Evolutionary conservation across 2,113 vertebrate species (phyloP).

Genomic region (Brienomyrus longianalis): DNA sequence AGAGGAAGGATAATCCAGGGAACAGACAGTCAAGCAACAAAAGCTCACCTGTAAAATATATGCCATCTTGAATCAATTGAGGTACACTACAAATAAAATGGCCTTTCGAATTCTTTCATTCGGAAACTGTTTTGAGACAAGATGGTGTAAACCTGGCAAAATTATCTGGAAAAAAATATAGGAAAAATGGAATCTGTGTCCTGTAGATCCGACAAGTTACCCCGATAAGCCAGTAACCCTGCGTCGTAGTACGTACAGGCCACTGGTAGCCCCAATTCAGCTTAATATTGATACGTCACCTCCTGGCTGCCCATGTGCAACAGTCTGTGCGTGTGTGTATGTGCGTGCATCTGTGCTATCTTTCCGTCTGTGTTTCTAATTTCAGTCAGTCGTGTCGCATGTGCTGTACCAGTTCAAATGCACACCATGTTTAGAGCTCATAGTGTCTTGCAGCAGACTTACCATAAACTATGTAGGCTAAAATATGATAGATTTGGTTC

Average conservation of each 20-base stretch:
- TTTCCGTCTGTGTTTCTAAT: not conserved
- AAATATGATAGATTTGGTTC: not conserved
- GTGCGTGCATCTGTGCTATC: not conserved
- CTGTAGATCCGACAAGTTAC: too few species aligned
- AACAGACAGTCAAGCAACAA: not conserved
- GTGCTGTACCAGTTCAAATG: not conserved
- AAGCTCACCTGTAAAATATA: not conserved
- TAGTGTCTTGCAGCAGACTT: not conserved
- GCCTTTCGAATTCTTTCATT: too few species aligned
- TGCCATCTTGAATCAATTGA: not conserved
- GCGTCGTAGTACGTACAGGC: too few species aligned
- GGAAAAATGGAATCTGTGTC: too few species aligned
- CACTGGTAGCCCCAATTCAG: too few species aligned
- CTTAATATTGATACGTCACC: not conserved
- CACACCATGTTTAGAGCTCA: not conserved
- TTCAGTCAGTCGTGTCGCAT: not conserved
- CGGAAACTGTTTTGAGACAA: too few species aligned
- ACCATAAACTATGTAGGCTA: not conserved
- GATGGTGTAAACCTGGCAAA: too few species aligned
- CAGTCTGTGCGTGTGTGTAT: not conserved
- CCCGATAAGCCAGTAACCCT: too few species aligned
- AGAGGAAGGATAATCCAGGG: not conserved
- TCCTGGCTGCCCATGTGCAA: not conserved
- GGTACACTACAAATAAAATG: not conserved
- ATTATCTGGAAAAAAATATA: too few species aligned